Base-by-base conservation (phyloP, 2,888 invertebrate genomes). In the Agonopterix subpropinquella region DNA sequence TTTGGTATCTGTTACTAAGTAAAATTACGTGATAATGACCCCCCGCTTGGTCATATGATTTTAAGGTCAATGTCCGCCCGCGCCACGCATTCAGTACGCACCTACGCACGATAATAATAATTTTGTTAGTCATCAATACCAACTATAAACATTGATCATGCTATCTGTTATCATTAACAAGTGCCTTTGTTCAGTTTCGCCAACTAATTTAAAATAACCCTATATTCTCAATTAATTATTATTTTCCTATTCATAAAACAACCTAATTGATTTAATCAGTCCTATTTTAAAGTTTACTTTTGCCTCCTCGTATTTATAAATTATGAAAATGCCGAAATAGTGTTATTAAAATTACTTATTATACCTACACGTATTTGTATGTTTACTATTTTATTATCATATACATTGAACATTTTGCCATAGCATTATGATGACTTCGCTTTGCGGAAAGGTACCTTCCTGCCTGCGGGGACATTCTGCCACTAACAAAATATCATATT, bases 371-470 rank as follows among this genome's bases (percentile, higher is more conserved):
- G 28, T 28, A 28, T 39, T 15, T 48, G 13, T 45, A 52, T 52
- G 46, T 54, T 50, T 54, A 52, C 49, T 51, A 49, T 50, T 52
- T 51, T 48, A 43, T 47, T 44, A 45, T 52, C 35, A 13, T 51
- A 50, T 56, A 51, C 52, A 50, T 67, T 58, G 50, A 66, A 65
- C 45, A 63, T 64, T 67, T 28, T 68, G 63, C 70, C 77, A 70
- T 80, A 78, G 79, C 67, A 68, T 69, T 74, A 77, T 77, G 76
- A 83, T 82, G 87, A 87, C 81, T 87, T 84, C 80, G 89, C 89
- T 89, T 88, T 86, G 81, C 85, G 86, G 85, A 84, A 76, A 78
- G 84, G 86, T 83, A 86, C 89, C 89, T 89, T 89, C 89, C 89
- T 89, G 89, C 89, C 89, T 89, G 89, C 77, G 80, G 88, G 88